Conservation (phyloP, 2,113 vertebrate species). For the Symphodus melops region DNA sequence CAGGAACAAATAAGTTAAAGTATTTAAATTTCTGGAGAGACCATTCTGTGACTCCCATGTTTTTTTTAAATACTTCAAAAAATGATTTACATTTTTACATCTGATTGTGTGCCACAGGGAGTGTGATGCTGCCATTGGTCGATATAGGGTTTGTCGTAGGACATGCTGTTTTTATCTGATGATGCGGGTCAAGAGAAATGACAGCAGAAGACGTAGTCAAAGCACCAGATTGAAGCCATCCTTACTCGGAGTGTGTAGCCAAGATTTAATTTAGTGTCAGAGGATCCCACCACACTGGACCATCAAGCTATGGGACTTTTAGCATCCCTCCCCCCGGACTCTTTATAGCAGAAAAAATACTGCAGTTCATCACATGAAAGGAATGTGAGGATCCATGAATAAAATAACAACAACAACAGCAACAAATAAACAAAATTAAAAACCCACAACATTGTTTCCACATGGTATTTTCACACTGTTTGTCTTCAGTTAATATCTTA, state of each 20-base stretch:
- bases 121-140: slow-evolving; percentile 57
- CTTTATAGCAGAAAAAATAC: slow-evolving; percentile 72
- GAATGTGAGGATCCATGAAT: slow-evolving; percentile 80
- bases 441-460: slow-evolving; percentile 80
- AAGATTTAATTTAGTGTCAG: slow-evolving; percentile 32
- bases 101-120: slow-evolving; percentile 92
- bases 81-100: slow-evolving; percentile 82
- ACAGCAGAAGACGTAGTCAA: slow-evolving; percentile 57
- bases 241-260: slow-evolving; percentile 43
- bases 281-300: slow-evolving; percentile 52
- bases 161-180: slow-evolving; percentile 53
- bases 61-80: slow-evolving; percentile 71
- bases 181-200: slow-evolving; percentile 38
- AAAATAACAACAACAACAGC: slow-evolving; percentile 80
- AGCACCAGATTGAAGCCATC: slow-evolving; percentile 65
- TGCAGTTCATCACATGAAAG: slow-evolving; percentile 76
- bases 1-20: slow-evolving; percentile 70
- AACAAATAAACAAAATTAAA: slow-evolving; percentile 75
- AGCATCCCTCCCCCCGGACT: slow-evolving; percentile 57
- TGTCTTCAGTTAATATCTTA: slow-evolving; percentile 84
- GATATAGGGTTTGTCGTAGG: slow-evolving; percentile 45
- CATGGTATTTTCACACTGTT: slow-evolving; percentile 82
- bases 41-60: slow-evolving; percentile 38
- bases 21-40: slow-evolving; percentile 62
- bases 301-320: slow-evolving; percentile 55